Percentiles rank a stretch among this genome's conserved stretches.
Evolutionary conservation across 92 coral and sea anemone genomes (phyloP).

Genomic region (Epizoanthus rinbou): DNA sequence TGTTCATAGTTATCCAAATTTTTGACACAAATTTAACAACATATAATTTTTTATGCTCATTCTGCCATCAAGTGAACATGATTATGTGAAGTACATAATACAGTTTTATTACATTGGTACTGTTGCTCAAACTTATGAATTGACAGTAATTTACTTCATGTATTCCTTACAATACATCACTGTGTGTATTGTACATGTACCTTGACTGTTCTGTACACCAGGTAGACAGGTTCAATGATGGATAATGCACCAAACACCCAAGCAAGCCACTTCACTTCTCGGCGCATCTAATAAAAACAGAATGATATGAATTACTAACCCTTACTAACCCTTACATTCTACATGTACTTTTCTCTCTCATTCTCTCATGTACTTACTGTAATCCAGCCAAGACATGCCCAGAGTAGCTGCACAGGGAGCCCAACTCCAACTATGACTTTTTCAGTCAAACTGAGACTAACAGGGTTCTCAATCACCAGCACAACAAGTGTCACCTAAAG

Average conservation of each 20-base stretch:
- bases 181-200: conserved; percentile 44
- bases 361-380: conserved; percentile 61
- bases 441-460: conserved; percentile 40
- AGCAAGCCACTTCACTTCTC: conserved; percentile 58
- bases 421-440: conserved; percentile 82
- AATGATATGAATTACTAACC: too few relatives aligned
- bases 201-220: conserved; percentile 62
- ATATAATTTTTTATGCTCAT: too few relatives aligned
- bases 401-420: conserved; percentile 79
- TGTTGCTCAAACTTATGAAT: too few relatives aligned
- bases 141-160: not conserved
- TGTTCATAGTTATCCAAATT: too few relatives aligned
- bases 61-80: too few relatives aligned
- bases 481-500: conserved; percentile 78
- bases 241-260: conserved; percentile 64
- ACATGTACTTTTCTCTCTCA: too few relatives aligned
- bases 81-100: too few relatives aligned
- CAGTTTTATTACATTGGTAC: too few relatives aligned
- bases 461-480: conserved; percentile 65
- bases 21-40: too few relatives aligned
- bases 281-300: conserved; percentile 70
- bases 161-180: not conserved
- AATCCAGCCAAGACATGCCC: conserved; percentile 87
- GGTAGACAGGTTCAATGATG: conserved; percentile 77
- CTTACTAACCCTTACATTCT: too few relatives aligned